Evolutionary conservation across 2,113 vertebrate genomes (phyloP), one percentile per base, ranked within the genome.

Genomic region (Lipophrys pholis): DNA sequence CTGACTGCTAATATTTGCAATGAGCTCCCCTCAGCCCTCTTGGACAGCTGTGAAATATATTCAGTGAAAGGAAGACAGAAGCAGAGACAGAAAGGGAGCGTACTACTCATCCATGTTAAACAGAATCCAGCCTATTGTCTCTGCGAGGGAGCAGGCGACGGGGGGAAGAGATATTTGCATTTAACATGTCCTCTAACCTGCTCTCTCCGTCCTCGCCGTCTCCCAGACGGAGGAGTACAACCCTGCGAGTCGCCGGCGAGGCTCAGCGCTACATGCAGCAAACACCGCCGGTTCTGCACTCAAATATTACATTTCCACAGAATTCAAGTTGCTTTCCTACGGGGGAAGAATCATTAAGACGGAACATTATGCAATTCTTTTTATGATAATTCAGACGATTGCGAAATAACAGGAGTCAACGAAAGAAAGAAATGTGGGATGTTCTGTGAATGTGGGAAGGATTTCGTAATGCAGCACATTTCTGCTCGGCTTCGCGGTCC

Each of bases 41-140:
- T 45, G 70, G 76, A 90, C 84, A 83, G 78, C 83, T 89, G 83
- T 71, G 87, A 75, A 87, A 91, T 70, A 73, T 81, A 82, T 87
- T 88, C 81, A 60, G 64, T 64, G 75, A 59, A 77, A 81, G 30
- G 35, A 62, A 77, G 72, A 80, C 70, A 48, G 73, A 68, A 65
- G 52, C 43, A 50, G 61, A 58, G 56, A 35, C 17, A 61, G 42
- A 73, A 30, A 45, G 30, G 15, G 72, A 56, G 71, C 1, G 7
- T 9, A 54, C 71, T 52, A 56, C 72, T 80, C 72, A 63, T 83
- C 87, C 89, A 79, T 86, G 84, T 90, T 87, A 91, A 89, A 83
- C 74, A 88, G 74, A 88, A 78, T 56, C 50, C 54, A 38, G 61
- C 49, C 72, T 51, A 79, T 89, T 89, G 83, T 90, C 71, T 89